Percentiles rank a stretch among this genome's conserved stretches.
phyloP scores from a whole-genome alignment of 2,113 vertebrate species.

The Poicephalus meyeri region DNA sequence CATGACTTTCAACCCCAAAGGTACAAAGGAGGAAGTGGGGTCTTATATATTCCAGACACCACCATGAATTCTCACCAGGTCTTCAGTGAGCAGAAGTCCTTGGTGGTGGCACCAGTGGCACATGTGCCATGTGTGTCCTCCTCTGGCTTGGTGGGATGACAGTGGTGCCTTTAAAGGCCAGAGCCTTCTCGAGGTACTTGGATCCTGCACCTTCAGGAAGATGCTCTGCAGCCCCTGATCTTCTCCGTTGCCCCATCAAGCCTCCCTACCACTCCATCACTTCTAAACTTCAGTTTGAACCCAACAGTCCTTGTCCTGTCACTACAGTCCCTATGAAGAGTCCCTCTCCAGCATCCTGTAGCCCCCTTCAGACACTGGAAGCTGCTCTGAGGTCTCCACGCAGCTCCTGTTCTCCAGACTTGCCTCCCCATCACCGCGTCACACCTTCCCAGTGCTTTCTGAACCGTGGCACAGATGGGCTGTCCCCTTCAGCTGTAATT shows the following conservation, averaged over 20 bases:
- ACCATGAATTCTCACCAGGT: not conserved
- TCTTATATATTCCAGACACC: not conserved
- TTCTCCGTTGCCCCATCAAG: not conserved
- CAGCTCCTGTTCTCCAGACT: not conserved
- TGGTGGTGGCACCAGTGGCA: not conserved
- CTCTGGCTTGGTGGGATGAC: not conserved
- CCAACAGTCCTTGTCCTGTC: not conserved
- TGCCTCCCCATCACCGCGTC: accelerated
- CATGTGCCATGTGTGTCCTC: accelerated
- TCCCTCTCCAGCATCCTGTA: not conserved
- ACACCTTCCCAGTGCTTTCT: not conserved
- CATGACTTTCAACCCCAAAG: constrained; percentile 90
- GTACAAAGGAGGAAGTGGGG: constrained; percentile 60
- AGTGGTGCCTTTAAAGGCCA: not conserved
- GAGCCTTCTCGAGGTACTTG: not conserved
- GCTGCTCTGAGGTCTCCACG: not conserved
- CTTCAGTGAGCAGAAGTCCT: not conserved
- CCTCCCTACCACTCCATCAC: not conserved
- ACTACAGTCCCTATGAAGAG: not conserved
- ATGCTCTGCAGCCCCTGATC: not conserved
- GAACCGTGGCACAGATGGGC: not conserved
- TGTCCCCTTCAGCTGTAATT: not conserved
- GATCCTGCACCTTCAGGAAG: not conserved
- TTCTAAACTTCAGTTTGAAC: not conserved
- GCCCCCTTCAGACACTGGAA: not conserved